A percentile compares a stretch with the other conserved stretches of the same genome.
These are phyloP conservation scores for Leptoclinus maculatus DNA, from an alignment of 2,797 vertebrate species.

Conservation along the genomic window DNA sequence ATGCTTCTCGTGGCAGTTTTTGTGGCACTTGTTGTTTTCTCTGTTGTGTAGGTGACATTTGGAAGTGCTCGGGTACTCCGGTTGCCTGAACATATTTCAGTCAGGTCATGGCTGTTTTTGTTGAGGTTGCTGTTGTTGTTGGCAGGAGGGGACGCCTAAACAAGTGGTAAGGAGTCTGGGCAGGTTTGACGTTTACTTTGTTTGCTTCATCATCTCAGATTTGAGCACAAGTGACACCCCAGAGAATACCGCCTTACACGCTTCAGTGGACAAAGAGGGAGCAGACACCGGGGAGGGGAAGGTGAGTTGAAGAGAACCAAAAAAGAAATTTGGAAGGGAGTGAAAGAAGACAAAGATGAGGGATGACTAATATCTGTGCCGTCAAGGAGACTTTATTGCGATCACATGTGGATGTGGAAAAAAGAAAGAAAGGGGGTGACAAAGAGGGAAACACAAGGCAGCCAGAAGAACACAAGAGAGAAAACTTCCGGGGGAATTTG, in stretches of 20 bases:
- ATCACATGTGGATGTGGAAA: conserved; percentile 37
- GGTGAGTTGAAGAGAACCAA: conserved; percentile 18
- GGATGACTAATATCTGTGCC: conserved; percentile 41
- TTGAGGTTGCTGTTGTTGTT: conserved; percentile 55
- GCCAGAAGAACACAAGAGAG: conserved; percentile 15
- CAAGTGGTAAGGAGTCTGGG: conserved; percentile 61
- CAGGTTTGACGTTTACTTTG: conserved; percentile 71
- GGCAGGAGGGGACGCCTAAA: conserved; percentile 56
- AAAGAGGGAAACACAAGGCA: conserved; percentile 31
- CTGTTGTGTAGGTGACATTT: conserved; percentile 49
- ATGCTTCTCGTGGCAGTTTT: conserved; percentile 5
- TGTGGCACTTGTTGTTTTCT: conserved; percentile 1
- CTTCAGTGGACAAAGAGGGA: conserved; percentile 47
- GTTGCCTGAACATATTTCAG: conserved; percentile 50
- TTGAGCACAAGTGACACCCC: conserved; percentile 64
- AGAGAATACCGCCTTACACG: conserved; percentile 48
- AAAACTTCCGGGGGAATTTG: conserved; percentile 46
- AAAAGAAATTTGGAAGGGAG: conserved; percentile 13
- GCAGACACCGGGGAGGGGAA: conserved; percentile 23
- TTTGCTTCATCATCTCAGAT: conserved; percentile 68
- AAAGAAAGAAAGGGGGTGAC: conserved; percentile 12
- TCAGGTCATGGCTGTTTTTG: conserved; percentile 60
- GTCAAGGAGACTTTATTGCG: conserved; percentile 42
- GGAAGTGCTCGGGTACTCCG: conserved; percentile 38
- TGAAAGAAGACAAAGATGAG: conserved; percentile 46